Base-by-base conservation (phyloP, 2,888 invertebrate genomes). In the Drosophila anceps region DNA sequence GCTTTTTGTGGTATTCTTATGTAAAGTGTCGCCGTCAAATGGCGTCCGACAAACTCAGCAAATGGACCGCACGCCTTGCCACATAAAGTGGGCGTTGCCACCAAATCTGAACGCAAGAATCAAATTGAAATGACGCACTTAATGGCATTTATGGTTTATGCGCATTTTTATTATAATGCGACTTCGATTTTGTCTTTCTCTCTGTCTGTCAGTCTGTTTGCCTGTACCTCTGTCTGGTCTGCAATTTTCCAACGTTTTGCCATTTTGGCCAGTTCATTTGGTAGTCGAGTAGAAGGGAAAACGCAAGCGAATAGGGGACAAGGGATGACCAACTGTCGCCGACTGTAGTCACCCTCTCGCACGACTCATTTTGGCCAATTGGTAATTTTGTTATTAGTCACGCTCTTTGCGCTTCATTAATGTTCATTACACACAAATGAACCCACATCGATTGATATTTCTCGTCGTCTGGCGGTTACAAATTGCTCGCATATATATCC, bases 371-470 rank as follows among this genome's bases (percentile, higher is more conserved):
- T 84, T 88, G 84, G 82, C 88, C 88, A 85, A 86, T 86, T 89
- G 89, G 86, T 82, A 86, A 86, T 89, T 86, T 87, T 81, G 85
- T 78, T 86, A 86, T 86, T 86, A 86, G 86, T 89, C 90, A 89
- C 86, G 86, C 86, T 89, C 85, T 86, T 89, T 87, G 86, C 86
- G 86, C 88, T 86, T 89, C 86, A 89, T 86, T 86, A 86, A 86
- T 89, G 86, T 86, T 89, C 90, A 86, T 86, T 89, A 88, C 90
- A 89, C 86, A 89, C 83, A 86, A 86, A 86, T 84, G 85, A 81
- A 87, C 85, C 85, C 85, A 89, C 89, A 86, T 84, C 85, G 85
- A 89, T 86, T 89, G 85, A 89, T 89, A 86, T 86, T 87, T 69
- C 82, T 63, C 81, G 61, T 69, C 84, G 79, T 70, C 70, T 84